Evolutionary conservation across 2,113 vertebrate species (phyloP), one percentile per base, ranked within the genome.

Genomic region (Prinia subflava): DNA sequence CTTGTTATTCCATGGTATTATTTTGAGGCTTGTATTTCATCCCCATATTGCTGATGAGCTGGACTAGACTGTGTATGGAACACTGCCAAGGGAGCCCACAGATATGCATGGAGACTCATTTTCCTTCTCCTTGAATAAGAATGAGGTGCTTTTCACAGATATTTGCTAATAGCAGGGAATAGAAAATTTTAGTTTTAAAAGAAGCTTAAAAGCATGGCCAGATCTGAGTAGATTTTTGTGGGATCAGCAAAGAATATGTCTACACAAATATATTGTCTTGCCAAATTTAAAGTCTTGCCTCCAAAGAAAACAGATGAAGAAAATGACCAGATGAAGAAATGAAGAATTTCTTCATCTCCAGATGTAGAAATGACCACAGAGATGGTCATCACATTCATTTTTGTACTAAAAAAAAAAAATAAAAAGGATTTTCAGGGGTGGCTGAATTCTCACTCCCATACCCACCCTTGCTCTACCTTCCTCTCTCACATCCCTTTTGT

Each of bases 391-490:
- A 24, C 22, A 65, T 74, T 65, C 1, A 37, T 47, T 83, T 91
- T 73, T 30, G 2, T 7, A 31, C 7, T 1, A 25, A 47, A 55
- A 28, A 16, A 63, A n/a, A 27, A 22, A 30, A 39, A 56, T 20
- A 56, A n/a, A 57, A 59, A 35, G 15, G 7, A 19, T 46, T n/a
- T 92, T 56, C 50, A 74, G 9, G 7, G 2, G 7, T 37, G 11
- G 4, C 9, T 62, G 22, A 86, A 28, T 74, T 78, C 35, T 71
- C 39, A 62, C 6, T 79, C 42, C 44, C 31, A 23, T 42, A 8
- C 0, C 2, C 1, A 1, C 5, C 12, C 5, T 39, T 84, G 11
- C 16, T 68, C 7, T 11, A 35, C 4, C 18, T 82, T 62, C 15
- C 7, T n/a, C 15, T 28, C 18, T 69, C 22, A 81, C 4, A 7